Conservation (phyloP, 2,113 vertebrate genomes). For the Dermatemys mawii region DNA sequence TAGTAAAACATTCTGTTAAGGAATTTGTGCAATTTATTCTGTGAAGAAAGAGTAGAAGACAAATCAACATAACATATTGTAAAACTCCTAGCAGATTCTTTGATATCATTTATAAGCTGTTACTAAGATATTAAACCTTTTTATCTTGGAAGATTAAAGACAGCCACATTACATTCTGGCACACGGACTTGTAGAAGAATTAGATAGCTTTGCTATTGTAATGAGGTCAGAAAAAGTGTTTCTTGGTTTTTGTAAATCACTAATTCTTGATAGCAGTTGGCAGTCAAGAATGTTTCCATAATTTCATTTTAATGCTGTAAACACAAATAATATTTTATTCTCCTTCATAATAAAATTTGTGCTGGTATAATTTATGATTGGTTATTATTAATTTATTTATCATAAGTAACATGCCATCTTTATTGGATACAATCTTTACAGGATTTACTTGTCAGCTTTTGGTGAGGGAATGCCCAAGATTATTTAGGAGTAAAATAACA, state of each 20-base stretch:
- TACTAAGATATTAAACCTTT: slow-evolving; percentile 53
- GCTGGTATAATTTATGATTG: not conserved
- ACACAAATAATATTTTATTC: slow-evolving; percentile 26
- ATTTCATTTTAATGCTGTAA: slow-evolving; percentile 20
- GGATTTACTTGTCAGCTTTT: not conserved
- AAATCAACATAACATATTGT: not conserved
- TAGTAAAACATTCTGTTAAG: slow-evolving; percentile 7
- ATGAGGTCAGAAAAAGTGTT: slow-evolving; percentile 51
- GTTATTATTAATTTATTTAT: not conserved
- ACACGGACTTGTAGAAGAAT: slow-evolving; percentile 29
- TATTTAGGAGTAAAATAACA: not conserved
- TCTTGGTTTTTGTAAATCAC: slow-evolving; percentile 13
- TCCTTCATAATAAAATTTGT: slow-evolving; percentile 17
- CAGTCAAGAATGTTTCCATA: not conserved
- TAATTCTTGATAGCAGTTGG: slow-evolving; percentile 44
- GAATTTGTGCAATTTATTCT: not conserved
- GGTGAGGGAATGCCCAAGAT: not conserved
- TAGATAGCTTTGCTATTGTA: slow-evolving; percentile 48
- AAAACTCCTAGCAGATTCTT: slow-evolving; percentile 40
- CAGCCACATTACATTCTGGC: slow-evolving; percentile 46
- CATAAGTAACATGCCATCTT: not conserved
- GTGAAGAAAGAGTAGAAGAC: not conserved
- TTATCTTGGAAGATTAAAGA: slow-evolving; percentile 59
- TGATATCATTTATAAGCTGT: slow-evolving; percentile 56
- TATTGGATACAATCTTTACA: not conserved